These are phyloP conservation scores for Xiphophorus birchmanni DNA, from an alignment of 2,797 vertebrate genomes.

Conservation along the genomic window DNA sequence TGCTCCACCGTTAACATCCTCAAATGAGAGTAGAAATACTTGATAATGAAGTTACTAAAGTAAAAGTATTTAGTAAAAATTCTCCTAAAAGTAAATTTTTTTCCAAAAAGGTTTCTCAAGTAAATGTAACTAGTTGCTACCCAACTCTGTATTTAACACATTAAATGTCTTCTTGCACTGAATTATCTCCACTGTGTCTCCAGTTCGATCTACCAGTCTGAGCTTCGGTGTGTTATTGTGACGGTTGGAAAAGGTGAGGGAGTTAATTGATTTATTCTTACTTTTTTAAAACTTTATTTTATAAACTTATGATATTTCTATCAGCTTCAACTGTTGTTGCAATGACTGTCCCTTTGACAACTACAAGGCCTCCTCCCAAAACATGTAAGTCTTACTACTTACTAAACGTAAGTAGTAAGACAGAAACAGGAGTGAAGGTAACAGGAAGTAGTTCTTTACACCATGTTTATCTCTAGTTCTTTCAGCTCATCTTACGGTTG, in stretches of 20 bases:
- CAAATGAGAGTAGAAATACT: too few species aligned
- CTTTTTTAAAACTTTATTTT: background rate
- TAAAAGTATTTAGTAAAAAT: too few species aligned
- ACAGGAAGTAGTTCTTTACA: background rate
- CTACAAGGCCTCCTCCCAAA: background rate
- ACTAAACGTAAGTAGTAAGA: background rate
- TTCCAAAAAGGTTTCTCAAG: too few species aligned
- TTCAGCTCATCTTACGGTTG: background rate
- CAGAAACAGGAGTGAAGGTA: background rate
- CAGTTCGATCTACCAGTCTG: constrained; percentile 23
- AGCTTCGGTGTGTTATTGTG: constrained; percentile 42
- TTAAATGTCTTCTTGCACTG: background rate
- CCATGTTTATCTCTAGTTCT: background rate
- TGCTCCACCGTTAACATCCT: too few species aligned
- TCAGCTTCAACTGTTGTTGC: background rate
- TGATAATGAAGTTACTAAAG: too few species aligned
- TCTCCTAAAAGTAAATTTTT: too few species aligned
- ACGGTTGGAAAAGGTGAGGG: constrained; percentile 26
- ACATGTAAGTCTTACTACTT: background rate
- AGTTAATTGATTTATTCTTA: background rate
- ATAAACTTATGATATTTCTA: background rate
- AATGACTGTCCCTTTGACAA: background rate
- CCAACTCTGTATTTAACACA: background rate
- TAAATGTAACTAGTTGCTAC: too few species aligned
- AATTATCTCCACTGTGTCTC: background rate